Evolutionary conservation across 2,113 vertebrate species (phyloP).

Genomic region (Atherinomorus stipes): DNA sequence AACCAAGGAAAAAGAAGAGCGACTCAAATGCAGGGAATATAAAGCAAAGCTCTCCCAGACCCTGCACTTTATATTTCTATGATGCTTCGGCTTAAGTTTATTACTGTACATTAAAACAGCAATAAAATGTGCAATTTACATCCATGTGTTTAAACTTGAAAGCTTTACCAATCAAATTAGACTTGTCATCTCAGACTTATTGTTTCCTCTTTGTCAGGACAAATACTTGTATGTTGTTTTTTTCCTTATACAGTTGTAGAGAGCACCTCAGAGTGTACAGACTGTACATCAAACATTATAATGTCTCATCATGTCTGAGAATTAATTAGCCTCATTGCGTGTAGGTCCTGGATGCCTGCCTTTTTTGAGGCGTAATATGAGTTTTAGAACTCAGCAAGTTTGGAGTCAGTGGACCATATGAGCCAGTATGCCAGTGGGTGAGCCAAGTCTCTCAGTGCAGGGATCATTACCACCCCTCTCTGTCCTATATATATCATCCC

Average conservation of each 20-base stretch:
- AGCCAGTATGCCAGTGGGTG: slow-evolving; percentile 80
- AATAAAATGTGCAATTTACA: slow-evolving; percentile 20
- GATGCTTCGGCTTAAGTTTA: not conserved
- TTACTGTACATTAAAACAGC: not conserved
- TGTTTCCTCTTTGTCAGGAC: slow-evolving; percentile 34
- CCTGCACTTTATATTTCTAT: not conserved
- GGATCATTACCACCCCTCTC: slow-evolving; percentile 80
- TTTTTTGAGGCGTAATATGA: slow-evolving; percentile 70
- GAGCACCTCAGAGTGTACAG: slow-evolving; percentile 52
- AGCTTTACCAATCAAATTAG: slow-evolving; percentile 31
- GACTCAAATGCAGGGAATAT: slow-evolving; percentile 28
- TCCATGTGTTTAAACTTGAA: not conserved
- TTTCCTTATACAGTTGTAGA: slow-evolving; percentile 15
- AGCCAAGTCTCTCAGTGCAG: slow-evolving; percentile 79
- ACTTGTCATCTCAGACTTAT: slow-evolving; percentile 1
- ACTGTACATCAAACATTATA: slow-evolving; percentile 68
- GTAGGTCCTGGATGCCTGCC: slow-evolving; percentile 70
- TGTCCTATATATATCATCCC: slow-evolving; percentile 44
- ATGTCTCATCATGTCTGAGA: slow-evolving; percentile 71
- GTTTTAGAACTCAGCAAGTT: slow-evolving; percentile 82
- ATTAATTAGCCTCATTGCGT: slow-evolving; percentile 77
- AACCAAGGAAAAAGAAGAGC: slow-evolving; percentile 37
- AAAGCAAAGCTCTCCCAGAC: slow-evolving; percentile 13
- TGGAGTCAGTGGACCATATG: slow-evolving; percentile 72
- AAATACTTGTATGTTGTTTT: slow-evolving; percentile 38